These are phyloP conservation scores for Lysandra coridon DNA, from an alignment of 2,888 invertebrate species.

Conservation along the genomic window DNA sequence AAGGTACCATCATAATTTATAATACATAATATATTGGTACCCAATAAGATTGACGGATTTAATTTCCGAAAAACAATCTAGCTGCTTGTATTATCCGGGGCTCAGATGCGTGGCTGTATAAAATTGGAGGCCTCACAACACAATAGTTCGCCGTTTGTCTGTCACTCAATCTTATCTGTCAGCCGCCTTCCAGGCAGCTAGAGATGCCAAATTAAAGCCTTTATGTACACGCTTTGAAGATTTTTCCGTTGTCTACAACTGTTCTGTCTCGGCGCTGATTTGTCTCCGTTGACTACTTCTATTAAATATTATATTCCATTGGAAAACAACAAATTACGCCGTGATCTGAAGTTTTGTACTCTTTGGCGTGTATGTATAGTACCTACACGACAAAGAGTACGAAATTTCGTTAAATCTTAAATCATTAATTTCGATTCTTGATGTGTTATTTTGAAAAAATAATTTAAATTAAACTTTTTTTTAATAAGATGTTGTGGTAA, in stretches of 20 bases:
- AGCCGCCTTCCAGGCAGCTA: background rate
- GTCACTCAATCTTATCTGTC: constrained; percentile 20
- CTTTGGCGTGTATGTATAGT: too few species aligned
- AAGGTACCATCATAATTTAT: too few species aligned
- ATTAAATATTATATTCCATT: too few species aligned
- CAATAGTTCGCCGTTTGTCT: background rate
- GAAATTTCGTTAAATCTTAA: too few species aligned
- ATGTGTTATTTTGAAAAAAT: too few species aligned
- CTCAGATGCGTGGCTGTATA: constrained; percentile 12
- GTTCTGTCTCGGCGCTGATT: background rate
- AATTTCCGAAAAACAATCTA: background rate
- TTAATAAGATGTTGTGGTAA: too few species aligned
- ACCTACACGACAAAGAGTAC: too few species aligned
- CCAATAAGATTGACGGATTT: background rate
- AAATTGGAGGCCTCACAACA: constrained; percentile 10
- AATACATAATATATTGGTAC: background rate
- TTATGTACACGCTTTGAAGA: background rate
- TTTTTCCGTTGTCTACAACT: background rate
- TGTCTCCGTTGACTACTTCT: too few species aligned
- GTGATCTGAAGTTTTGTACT: too few species aligned
- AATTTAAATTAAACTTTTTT: too few species aligned
- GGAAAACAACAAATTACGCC: too few species aligned
- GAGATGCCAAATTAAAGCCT: background rate
- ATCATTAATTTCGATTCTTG: too few species aligned
- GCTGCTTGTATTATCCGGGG: background rate